phyloP scores from a whole-genome alignment of 2,797 vertebrate genomes.

The Tapera naevia region DNA sequence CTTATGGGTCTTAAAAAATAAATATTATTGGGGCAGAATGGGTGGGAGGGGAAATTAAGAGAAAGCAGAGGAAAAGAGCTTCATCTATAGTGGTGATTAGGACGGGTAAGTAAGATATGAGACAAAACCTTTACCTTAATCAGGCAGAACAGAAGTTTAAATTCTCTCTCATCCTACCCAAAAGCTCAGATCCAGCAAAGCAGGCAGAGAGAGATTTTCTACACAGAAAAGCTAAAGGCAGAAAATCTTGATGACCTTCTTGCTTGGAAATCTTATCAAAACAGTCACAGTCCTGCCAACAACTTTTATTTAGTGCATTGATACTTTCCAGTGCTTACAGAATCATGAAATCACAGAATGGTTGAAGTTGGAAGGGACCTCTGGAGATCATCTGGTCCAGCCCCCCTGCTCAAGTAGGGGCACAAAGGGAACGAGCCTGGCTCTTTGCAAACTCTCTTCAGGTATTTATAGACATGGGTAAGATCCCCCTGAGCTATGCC shows the following conservation, averaged over 20 bases:
- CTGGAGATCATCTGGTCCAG: background rate
- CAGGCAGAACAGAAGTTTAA: background rate
- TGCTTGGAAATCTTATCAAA: no score
- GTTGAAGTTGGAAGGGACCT: background rate
- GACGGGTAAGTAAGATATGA: background rate
- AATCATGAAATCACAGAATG: background rate
- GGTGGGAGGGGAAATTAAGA: background rate
- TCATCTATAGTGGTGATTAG: background rate
- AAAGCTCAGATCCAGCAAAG: background rate
- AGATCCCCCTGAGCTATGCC: no score
- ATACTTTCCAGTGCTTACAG: background rate
- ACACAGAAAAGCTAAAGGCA: background rate
- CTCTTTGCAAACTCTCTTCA: no score
- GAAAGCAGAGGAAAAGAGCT: background rate
- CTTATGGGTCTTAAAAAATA: background rate
- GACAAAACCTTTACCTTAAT: background rate
- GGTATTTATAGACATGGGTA: no score
- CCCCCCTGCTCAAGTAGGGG: no score
- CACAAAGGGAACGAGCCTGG: no score
- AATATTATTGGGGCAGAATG: background rate
- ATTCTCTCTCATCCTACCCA: background rate
- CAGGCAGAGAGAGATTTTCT: background rate
- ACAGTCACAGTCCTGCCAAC: no score
- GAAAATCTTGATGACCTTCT: background rate
- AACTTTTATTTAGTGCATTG: no score